phyloP scores from a whole-genome alignment of 2,113 vertebrate species.

The Ia io region DNA sequence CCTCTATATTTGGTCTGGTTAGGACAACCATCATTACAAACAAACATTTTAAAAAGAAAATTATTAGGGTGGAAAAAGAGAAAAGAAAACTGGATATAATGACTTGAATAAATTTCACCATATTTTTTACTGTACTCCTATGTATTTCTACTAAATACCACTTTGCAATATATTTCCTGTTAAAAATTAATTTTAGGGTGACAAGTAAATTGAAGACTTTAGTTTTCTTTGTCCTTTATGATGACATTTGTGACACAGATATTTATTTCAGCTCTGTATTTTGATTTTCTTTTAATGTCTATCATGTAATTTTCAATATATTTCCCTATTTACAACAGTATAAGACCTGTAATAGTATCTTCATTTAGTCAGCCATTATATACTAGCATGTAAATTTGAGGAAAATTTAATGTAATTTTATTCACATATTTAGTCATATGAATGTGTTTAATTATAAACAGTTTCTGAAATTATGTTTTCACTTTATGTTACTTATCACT shows the following conservation, averaged over 20 bases:
- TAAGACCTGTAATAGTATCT: not conserved
- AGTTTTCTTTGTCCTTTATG: not conserved
- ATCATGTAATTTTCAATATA: not conserved
- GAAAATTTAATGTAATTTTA: not conserved
- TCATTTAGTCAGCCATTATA: not conserved
- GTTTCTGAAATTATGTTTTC: not conserved
- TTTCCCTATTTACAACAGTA: not conserved
- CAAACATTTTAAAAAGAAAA: not conserved
- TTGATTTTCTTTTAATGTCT: not conserved
- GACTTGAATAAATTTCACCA: not conserved
- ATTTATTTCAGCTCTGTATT: not conserved
- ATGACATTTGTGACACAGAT: not conserved
- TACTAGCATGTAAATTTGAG: not conserved
- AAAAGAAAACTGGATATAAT: not conserved
- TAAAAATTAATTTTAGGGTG: constrained; percentile 10
- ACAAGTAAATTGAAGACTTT: not conserved
- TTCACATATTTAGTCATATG: not conserved
- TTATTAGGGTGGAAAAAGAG: not conserved
- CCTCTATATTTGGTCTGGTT: not conserved
- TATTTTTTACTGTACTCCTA: not conserved
- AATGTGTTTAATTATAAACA: not conserved
- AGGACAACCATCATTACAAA: not conserved
- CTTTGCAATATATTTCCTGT: not conserved
- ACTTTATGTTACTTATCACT: not conserved
- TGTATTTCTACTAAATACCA: not conserved